Evolutionary conservation across 2,888 invertebrate species (phyloP), one percentile per base, ranked within the genome.

Genomic region (Phyllotreta cruciferae): DNA sequence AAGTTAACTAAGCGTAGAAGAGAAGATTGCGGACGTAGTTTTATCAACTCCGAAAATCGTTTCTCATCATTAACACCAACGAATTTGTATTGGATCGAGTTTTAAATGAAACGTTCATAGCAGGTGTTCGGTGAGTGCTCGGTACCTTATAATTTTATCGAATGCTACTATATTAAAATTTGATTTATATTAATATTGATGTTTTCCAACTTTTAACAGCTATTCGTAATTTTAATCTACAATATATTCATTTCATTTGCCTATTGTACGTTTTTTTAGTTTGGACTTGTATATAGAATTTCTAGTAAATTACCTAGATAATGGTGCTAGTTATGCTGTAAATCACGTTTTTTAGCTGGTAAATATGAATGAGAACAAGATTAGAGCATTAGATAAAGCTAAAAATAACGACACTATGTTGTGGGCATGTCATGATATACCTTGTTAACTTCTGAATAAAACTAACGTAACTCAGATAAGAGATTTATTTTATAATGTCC

Each of bases 331-430:
- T 66, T 66, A 63, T 55, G 38, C 52, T 62, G 58, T 67, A 67
- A 62, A 65, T 68, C 64, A 66, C 64, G 66, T 68, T 64, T 68
- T 63, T 62, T 49, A 45, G 63, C 60, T 54, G 58, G 56, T 57
- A 60, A 64, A 64, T 63, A 61, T 65, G 66, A 66, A 66, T 62
- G 66, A 65, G 56, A 69, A 63, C 66, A 69, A 69, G 66, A 67
- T 67, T 58, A 11, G 37, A 61, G 57, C 45, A 42, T 37, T 39
- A 52, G 65, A 67, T 67, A 58, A 65, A 58, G 52, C 60, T 56
- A 34, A 39, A 64, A 68, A 66, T 70, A 68, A 68, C 68, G 64
- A 37, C 49, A 39, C 39, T 57, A 61, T 65, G 60, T 56, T 57
- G 49, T 61, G 57, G 58, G 62, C 56, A 67, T 67, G 66, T 61